Evolutionary conservation across 1,140 invertebrate species (phyloP).

Genomic region (Papilio polytes): DNA sequence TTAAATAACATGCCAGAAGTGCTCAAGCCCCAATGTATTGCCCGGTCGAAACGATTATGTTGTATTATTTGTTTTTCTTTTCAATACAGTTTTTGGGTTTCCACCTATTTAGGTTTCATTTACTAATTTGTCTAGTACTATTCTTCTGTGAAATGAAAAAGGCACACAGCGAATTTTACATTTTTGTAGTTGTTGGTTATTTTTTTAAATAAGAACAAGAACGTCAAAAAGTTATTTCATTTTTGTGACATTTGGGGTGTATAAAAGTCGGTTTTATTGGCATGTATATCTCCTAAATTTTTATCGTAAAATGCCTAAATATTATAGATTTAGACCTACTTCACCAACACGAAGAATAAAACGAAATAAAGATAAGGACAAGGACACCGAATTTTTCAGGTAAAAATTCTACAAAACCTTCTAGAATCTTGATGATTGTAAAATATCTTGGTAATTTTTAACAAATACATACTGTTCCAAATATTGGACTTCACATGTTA

Average conservation of each 20-base stretch:
- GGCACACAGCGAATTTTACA: background rate
- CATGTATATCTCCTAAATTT: slow-evolving; percentile 66
- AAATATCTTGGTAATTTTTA: background rate
- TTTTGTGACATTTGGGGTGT: slow-evolving; percentile 51
- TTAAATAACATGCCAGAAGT: too few species aligned
- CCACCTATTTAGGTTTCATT: too few species aligned
- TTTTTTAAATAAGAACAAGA: background rate
- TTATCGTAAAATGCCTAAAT: slow-evolving; percentile 73
- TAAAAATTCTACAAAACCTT: slow-evolving; percentile 42
- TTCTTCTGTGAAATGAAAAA: too few species aligned
- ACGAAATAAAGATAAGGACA: slow-evolving; percentile 62
- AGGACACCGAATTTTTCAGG: slow-evolving; percentile 58
- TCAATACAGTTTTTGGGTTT: too few species aligned
- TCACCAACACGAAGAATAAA: slow-evolving; percentile 66
- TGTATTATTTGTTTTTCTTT: too few species aligned
- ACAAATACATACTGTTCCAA: background rate
- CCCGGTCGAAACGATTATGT: too few species aligned
- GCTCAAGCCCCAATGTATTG: too few species aligned
- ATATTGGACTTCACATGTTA: too few species aligned
- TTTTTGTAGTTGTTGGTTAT: background rate
- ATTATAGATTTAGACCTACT: slow-evolving; percentile 72
- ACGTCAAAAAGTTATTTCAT: slow-evolving; percentile 36
- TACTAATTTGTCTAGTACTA: too few species aligned
- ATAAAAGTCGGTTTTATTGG: slow-evolving; percentile 41
- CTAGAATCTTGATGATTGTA: background rate